Conservation (phyloP, 64 coral and sea anemone genomes). For the Stichodactyla mertensii region DNA sequence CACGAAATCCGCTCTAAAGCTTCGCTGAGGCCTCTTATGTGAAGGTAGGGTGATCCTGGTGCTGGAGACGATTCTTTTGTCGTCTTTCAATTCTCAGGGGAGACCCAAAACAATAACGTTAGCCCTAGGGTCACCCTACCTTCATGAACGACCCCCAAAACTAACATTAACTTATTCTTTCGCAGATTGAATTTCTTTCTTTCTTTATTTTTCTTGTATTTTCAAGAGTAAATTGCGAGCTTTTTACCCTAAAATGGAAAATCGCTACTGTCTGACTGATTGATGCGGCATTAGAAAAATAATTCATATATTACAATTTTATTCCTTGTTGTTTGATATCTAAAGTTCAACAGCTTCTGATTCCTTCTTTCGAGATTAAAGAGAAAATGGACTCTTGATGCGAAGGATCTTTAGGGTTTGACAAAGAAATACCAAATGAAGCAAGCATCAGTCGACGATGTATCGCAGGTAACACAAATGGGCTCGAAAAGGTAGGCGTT, state of each 20-base stretch:
- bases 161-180: too few species aligned
- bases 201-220: not conserved
- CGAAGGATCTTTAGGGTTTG: not conserved
- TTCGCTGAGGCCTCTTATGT: too few species aligned
- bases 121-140: too few species aligned
- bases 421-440: not conserved
- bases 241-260: not conserved
- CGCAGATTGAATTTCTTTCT: too few species aligned
- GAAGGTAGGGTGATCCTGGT: too few species aligned
- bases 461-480: too few species aligned
- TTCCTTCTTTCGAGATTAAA: not conserved
- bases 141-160: too few species aligned
- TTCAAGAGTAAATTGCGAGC: not conserved
- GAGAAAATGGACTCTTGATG: not conserved
- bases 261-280: not conserved
- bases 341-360: not conserved
- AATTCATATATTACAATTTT: constrained; percentile 8
- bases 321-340: not conserved
- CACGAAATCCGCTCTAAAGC: too few species aligned
- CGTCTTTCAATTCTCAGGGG: too few species aligned
- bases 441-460: not conserved
- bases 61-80: too few species aligned
- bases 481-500: too few species aligned
- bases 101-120: too few species aligned
- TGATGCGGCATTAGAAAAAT: not conserved